These are phyloP conservation scores for Masticophis lateralis DNA, from an alignment of 2,797 vertebrate genomes.

Conservation along the genomic window DNA sequence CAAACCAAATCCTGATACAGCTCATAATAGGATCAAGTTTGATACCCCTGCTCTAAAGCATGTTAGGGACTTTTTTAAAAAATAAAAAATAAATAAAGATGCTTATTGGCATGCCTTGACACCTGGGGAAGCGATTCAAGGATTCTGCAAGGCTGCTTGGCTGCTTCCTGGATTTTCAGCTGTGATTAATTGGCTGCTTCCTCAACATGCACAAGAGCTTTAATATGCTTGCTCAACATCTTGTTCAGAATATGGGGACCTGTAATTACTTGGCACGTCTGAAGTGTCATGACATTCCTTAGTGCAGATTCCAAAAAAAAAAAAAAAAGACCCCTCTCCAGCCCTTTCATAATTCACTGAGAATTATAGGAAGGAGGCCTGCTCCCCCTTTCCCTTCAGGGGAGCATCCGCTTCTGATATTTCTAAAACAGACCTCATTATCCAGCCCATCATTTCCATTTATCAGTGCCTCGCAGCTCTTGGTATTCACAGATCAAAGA, in stretches of 20 bases:
- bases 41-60: not conserved
- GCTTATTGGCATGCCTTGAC: not conserved
- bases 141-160: not conserved
- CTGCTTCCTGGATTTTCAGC: conserved; percentile 15
- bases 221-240: conserved; percentile 18
- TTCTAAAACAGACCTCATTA: conserved; percentile 63
- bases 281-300: conserved; percentile 28
- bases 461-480: conserved; percentile 55
- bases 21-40: not conserved
- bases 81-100: not conserved
- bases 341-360: conserved; percentile 47
- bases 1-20: too few species aligned
- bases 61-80: not conserved
- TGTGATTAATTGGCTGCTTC: not conserved
- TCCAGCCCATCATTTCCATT: conserved; percentile 65
- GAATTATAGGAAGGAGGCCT: conserved; percentile 47
- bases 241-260: not conserved
- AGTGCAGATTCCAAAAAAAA: conserved; percentile 39
- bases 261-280: conserved; percentile 28
- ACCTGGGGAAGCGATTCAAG: not conserved
- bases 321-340: conserved; percentile 30
- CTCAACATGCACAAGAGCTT: conserved; percentile 16
- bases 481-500: conserved; percentile 48
- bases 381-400: conserved; percentile 33
- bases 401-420: conserved; percentile 45